These are phyloP conservation scores for Silurus asotus DNA, from an alignment of 2,113 vertebrate species.

Conservation along the genomic window DNA sequence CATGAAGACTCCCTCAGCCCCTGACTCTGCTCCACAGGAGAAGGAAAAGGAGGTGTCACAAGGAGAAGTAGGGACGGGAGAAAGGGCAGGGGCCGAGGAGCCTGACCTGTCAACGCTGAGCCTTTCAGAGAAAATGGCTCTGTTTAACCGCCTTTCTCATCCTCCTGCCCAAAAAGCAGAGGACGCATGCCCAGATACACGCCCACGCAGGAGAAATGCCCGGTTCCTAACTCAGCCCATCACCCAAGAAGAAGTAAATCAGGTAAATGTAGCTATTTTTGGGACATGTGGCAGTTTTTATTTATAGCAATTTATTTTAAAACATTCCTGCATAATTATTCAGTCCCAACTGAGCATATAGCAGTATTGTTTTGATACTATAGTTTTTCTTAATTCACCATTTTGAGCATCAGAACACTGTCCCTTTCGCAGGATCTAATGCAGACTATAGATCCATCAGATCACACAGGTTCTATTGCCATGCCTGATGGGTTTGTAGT, in stretches of 20 bases:
- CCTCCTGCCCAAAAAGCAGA: conserved; percentile 73
- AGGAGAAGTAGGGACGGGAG: conserved; percentile 3
- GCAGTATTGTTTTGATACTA: background rate
- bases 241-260: conserved; percentile 90
- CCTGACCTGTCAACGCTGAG: conserved; percentile 88
- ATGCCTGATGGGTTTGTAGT: conserved; percentile 59
- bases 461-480: conserved; percentile 47
- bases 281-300: background rate
- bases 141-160: conserved; percentile 91
- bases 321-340: too few relatives aligned
- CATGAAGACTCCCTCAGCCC: conserved; percentile 63
- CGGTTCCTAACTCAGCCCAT: conserved; percentile 97
- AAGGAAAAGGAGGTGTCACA: conserved; percentile 53
- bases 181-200: conserved; percentile 66
- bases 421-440: conserved; percentile 62
- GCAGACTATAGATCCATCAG: conserved; percentile 62
- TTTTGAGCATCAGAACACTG: conserved; percentile 19
- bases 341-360: background rate
- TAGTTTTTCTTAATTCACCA: background rate
- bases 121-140: conserved; percentile 93
- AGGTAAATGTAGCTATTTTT: conserved; percentile 69
- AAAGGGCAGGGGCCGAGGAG: conserved; percentile 65
- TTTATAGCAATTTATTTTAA: too few relatives aligned
- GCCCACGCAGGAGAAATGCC: conserved; percentile 82
- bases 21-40: conserved; percentile 56